These are phyloP conservation scores for Acleris literana DNA, from an alignment of 2,888 invertebrate species.

Conservation along the genomic window DNA sequence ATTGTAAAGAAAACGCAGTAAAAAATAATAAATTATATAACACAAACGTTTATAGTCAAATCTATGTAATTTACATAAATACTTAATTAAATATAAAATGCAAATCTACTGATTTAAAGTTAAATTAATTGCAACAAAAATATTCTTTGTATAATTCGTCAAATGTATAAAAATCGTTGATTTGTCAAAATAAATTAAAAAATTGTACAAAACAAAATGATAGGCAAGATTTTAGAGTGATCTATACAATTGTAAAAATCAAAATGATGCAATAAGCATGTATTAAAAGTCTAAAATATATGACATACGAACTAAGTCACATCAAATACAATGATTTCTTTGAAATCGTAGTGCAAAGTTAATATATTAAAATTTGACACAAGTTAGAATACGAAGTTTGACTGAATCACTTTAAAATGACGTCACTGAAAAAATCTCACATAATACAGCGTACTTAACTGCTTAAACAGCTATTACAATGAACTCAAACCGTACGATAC, in stretches of 20 bases:
- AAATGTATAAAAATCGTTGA: slow-evolving; percentile 39
- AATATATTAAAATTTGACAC: slow-evolving; percentile 53
- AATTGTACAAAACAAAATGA: slow-evolving; percentile 44
- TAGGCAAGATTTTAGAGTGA: slow-evolving; percentile 71
- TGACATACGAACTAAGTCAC: slow-evolving; percentile 49
- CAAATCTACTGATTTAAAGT: slow-evolving; percentile 45
- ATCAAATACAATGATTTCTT: slow-evolving; percentile 61
- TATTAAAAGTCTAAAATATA: slow-evolving; percentile 40
- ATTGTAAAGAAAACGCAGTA: slow-evolving; percentile 64
- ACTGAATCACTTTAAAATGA: slow-evolving; percentile 50
- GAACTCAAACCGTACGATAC: slow-evolving; percentile 3
- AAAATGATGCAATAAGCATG: slow-evolving; percentile 35
- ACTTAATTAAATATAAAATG: slow-evolving; percentile 54
- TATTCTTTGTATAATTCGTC: slow-evolving; percentile 23
- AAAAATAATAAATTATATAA: slow-evolving; percentile 79
- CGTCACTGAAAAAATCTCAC: slow-evolving; percentile 30
- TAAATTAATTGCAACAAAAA: slow-evolving; percentile 39
- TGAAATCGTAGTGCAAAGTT: slow-evolving; percentile 62
- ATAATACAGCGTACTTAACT: slow-evolving; percentile 14
- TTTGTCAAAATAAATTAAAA: slow-evolving; percentile 47
- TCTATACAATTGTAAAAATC: slow-evolving; percentile 32
- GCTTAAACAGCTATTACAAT: slow-evolving; percentile 21
- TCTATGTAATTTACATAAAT: slow-evolving; percentile 47
- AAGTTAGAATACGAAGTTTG: slow-evolving; percentile 43
- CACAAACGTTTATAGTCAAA: slow-evolving; percentile 63